These are phyloP conservation scores for Anticlea derivata DNA, from an alignment of 2,888 invertebrate genomes.

Conservation along the genomic window DNA sequence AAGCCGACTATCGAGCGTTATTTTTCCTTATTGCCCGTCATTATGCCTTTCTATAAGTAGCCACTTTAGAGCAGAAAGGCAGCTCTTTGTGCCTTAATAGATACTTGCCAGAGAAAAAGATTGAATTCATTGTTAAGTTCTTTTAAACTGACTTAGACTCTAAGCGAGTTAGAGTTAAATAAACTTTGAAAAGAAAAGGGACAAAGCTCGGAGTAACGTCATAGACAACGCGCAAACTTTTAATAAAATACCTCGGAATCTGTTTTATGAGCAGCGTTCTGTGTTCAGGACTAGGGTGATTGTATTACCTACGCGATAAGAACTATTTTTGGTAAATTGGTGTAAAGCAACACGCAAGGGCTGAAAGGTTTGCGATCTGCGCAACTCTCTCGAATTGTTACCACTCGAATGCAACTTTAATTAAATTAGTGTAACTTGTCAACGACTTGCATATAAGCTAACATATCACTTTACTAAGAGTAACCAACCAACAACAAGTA, in stretches of 20 bases:
- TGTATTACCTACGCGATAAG: slow-evolving; percentile 29
- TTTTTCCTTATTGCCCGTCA: slow-evolving; percentile 41
- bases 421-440: slow-evolving; percentile 6
- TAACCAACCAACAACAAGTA: no score
- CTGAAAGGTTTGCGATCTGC: slow-evolving; percentile 24
- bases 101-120: slow-evolving; percentile 50
- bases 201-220: slow-evolving; percentile 47
- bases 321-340: slow-evolving; percentile 32
- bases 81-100: slow-evolving; percentile 49
- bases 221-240: slow-evolving; percentile 55
- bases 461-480: background rate
- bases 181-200: slow-evolving; percentile 48
- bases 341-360: slow-evolving; percentile 22
- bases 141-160: slow-evolving; percentile 51
- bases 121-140: slow-evolving; percentile 55
- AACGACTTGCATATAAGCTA: background rate
- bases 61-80: slow-evolving; percentile 43
- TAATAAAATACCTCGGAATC: slow-evolving; percentile 55
- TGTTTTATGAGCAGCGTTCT: slow-evolving; percentile 43
- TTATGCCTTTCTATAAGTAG: slow-evolving; percentile 41
- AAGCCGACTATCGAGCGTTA: slow-evolving; percentile 37
- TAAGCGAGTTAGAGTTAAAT: slow-evolving; percentile 52
- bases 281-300: slow-evolving; percentile 29
- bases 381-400: slow-evolving; percentile 10
- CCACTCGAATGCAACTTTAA: slow-evolving; percentile 4